Conservation (phyloP, 53 echinoderm and acorn worm species). For the Zoroaster sp. region DNA sequence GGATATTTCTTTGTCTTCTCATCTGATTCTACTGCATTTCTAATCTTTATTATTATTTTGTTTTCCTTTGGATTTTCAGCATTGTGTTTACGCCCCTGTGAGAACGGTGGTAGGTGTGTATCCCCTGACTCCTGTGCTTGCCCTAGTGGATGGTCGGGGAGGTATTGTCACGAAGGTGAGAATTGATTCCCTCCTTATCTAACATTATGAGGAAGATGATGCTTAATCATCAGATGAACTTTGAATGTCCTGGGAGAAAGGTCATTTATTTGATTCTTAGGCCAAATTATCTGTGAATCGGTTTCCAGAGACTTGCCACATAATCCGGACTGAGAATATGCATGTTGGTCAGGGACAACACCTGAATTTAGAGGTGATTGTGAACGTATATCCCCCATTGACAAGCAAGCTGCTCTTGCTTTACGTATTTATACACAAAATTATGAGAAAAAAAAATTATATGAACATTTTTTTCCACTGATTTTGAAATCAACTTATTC, state of each 20-base stretch:
- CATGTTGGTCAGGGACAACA: too few species aligned
- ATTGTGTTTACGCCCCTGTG: slow-evolving; percentile 71
- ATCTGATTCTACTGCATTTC: too few species aligned
- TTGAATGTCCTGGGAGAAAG: background rate
- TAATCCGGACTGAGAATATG: too few species aligned
- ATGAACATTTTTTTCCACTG: too few species aligned
- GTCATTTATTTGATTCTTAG: background rate
- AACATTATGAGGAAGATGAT: background rate
- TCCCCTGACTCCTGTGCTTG: slow-evolving; percentile 83
- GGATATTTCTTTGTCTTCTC: too few species aligned
- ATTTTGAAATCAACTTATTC: too few species aligned
- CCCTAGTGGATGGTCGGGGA: slow-evolving; percentile 82
- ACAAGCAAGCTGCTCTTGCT: too few species aligned
- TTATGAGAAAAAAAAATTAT: too few species aligned
- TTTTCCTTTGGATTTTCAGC: slow-evolving; percentile 54
- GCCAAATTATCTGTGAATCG: background rate
- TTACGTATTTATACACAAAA: too few species aligned
- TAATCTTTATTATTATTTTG: background rate
- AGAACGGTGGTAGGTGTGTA: slow-evolving; percentile 85
- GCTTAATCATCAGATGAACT: background rate
- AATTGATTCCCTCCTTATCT: background rate
- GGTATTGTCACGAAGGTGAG: slow-evolving; percentile 81
- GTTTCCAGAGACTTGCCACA: background rate
- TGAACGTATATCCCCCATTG: too few species aligned
- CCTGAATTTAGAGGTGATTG: too few species aligned